Evolutionary conservation across 1,140 invertebrate genomes (phyloP).

Genomic region (Wiebesia pumilae): DNA sequence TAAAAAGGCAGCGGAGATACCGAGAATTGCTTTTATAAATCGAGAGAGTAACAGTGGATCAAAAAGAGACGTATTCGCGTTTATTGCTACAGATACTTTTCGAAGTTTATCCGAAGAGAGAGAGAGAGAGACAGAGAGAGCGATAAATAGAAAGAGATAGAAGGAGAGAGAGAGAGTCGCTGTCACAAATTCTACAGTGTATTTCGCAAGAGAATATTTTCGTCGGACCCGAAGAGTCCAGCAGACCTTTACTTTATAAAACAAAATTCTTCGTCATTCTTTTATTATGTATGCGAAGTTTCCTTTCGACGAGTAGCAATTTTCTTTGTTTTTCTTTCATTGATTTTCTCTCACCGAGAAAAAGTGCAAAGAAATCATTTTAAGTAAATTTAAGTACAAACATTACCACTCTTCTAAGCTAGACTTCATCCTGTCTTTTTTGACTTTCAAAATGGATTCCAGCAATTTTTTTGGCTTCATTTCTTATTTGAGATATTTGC

Average conservation of each 20-base stretch:
- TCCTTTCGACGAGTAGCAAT: not conserved
- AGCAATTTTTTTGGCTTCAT: not conserved
- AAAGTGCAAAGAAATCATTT: slow-evolving; percentile 21
- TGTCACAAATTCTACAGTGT: slow-evolving; percentile 15
- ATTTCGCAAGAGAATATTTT: slow-evolving; percentile 47
- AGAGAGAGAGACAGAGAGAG: not conserved
- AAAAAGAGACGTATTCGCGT: slow-evolving; percentile 41
- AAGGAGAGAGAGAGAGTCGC: not conserved
- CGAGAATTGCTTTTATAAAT: slow-evolving; percentile 51
- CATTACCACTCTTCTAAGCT: slow-evolving; percentile 24
- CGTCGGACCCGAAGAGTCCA: slow-evolving; percentile 17
- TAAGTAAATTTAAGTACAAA: slow-evolving; percentile 45
- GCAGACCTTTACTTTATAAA: slow-evolving; percentile 1
- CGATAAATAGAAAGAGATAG: not conserved
- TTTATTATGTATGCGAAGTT: slow-evolving; percentile 3
- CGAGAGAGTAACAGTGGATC: slow-evolving; percentile 45
- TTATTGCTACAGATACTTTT: slow-evolving; percentile 49
- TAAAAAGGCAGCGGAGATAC: slow-evolving; percentile 36
- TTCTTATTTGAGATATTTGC: not conserved
- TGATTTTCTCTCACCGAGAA: not conserved
- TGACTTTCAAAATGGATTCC: not conserved
- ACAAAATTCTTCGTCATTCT: slow-evolving; percentile 1
- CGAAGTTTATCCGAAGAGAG: slow-evolving; percentile 1
- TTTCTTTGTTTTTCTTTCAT: not conserved
- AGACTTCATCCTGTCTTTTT: slow-evolving; percentile 11